Evolutionary conservation across 2,797 vertebrate genomes (phyloP).

Genomic region (Sebastes vulpes): DNA sequence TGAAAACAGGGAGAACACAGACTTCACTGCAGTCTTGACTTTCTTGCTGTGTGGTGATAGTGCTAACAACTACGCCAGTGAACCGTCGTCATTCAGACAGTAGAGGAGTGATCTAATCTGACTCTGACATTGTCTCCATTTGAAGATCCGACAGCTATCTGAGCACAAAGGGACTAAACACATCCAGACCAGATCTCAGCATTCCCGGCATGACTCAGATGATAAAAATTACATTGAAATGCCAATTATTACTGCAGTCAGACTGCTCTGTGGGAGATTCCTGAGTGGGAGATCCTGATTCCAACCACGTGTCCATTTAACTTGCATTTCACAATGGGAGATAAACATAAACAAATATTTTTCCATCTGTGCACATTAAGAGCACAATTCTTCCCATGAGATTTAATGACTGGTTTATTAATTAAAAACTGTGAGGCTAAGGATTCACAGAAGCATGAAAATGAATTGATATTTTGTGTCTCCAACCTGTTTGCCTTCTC

Average conservation of each 20-base stretch:
- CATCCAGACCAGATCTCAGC: conserved; percentile 5
- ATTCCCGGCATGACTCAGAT: neutral
- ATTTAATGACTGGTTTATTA: neutral
- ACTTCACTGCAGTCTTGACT: neutral
- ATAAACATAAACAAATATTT: conserved; percentile 18
- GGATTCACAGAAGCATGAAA: neutral
- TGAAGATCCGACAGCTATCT: conserved; percentile 4
- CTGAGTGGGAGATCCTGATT: conserved; percentile 13
- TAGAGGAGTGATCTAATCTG: conserved; percentile 13
- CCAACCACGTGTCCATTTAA: conserved; percentile 1
- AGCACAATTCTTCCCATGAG: neutral
- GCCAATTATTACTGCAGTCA: conserved; percentile 1
- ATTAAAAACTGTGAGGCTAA: neutral
- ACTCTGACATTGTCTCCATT: conserved; percentile 1
- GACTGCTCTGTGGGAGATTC: neutral
- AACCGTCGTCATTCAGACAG: neutral
- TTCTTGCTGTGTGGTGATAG: conserved; percentile 3
- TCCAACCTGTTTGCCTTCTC: conserved; percentile 8
- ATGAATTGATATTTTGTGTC: neutral
- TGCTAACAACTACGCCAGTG: neutral
- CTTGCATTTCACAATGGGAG: neutral
- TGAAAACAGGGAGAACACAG: neutral
- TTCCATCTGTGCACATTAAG: neutral
- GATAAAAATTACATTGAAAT: conserved; percentile 16
- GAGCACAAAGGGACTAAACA: conserved; percentile 1